Evolutionary conservation across 2,888 invertebrate species (phyloP).

Genomic region (Tetrapedia diversipes): DNA sequence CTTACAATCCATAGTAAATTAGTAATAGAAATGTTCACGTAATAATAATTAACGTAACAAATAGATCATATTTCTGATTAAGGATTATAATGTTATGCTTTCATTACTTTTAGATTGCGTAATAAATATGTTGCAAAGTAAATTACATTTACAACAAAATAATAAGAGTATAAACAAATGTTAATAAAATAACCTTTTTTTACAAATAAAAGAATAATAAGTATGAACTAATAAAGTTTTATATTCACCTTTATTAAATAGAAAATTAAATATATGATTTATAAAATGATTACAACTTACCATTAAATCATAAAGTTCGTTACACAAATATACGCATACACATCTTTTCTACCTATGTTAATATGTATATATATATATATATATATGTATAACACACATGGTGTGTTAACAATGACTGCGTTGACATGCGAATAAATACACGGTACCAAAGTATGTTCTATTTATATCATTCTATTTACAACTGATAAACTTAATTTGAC

Average conservation of each 20-base stretch:
- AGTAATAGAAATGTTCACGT: neutral
- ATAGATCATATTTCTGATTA: neutral
- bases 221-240: neutral
- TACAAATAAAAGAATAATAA: neutral
- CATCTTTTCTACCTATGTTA: conserved; percentile 8
- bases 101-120: conserved; percentile 40
- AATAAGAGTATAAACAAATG: neutral
- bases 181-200: neutral
- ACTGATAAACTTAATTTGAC: conserved; percentile 20
- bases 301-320: conserved; percentile 49
- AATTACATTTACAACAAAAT: conserved; percentile 5
- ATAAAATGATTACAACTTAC: conserved; percentile 59
- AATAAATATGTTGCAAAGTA: conserved; percentile 43
- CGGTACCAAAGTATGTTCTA: conserved; percentile 1
- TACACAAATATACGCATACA: conserved; percentile 34
- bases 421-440: neutral
- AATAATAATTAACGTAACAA: conserved; percentile 1
- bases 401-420: conserved; percentile 1
- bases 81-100: conserved; percentile 1
- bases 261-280: conserved; percentile 17
- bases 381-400: no score
- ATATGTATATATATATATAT: conserved; percentile 9
- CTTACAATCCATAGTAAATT: neutral
- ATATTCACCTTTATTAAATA: neutral
- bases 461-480: neutral